Base-by-base conservation (phyloP, 1,140 invertebrate genomes). In the Drosophila gunungcola region DNA sequence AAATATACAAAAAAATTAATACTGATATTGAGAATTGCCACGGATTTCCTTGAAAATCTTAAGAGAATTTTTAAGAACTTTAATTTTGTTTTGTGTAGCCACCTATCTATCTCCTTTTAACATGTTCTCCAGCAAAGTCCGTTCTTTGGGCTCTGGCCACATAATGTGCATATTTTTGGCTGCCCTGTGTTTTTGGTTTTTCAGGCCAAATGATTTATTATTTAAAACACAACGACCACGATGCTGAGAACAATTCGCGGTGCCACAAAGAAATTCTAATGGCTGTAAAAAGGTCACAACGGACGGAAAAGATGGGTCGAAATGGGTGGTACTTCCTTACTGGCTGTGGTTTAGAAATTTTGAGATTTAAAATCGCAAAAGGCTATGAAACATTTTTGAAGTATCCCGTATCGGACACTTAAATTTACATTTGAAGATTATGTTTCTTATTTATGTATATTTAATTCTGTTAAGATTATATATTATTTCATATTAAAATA, bases 141-240 rank as follows among this genome's bases (percentile, higher is more conserved):
- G 54, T 41, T 60, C 78, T 57, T 48, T 51, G 49, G 32, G 51
- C 48, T 69, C 51, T 68, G 38, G 48, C 84, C 83, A 77, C 83
- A 88, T 73, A 83, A 88, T 89, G 83, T 80, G 83, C 84, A 89
- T 89, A 88, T 89, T 88, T 80, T 55, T 84, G 72, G 72, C 39
- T 42, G 16, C 9, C 48, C 73, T 29, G 52, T 12, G 51, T 41
- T 72, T 63, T 84, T 53, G 55, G 65, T 53, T 75, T 88, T 88
- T 73, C 88, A 88, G 80, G 60, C 79, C 79, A 77, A 88, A 83
- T 88, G 83, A 88, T 88, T 88, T 88, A 88, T 88, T 89, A 83
- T 89, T 80, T 65, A 88, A 56, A 88, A 64, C 68, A 54, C 68
- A 68, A 64, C 55, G 32, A 53, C 41, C 25, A 38, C 64, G 57